Evolutionary conservation across 2,888 invertebrate genomes (phyloP).

Genomic region (Spicauda simplicius): DNA sequence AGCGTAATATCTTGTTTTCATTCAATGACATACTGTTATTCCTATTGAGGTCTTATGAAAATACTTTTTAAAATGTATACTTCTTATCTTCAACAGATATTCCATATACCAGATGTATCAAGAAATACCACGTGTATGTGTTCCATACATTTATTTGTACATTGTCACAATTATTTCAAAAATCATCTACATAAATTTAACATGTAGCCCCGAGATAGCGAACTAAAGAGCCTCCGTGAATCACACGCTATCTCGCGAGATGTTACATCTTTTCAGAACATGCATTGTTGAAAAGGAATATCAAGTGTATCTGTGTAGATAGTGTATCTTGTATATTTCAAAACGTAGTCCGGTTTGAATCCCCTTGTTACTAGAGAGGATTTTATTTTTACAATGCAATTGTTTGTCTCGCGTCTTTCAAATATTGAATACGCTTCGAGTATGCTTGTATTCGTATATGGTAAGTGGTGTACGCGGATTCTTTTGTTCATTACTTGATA

Average conservation of each 20-base stretch:
- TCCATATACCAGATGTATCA: no score
- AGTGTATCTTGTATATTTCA: background rate
- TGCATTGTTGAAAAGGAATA: background rate
- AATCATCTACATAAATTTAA: background rate
- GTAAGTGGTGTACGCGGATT: no score
- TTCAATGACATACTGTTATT: no score
- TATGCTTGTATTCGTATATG: background rate
- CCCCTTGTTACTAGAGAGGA: background rate
- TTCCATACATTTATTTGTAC: no score
- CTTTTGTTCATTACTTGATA: no score
- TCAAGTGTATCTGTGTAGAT: background rate
- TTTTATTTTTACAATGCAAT: background rate
- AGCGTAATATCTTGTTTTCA: no score
- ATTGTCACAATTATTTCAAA: background rate
- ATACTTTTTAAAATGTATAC: no score
- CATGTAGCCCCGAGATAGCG: background rate
- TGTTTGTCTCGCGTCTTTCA: background rate
- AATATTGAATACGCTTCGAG: background rate
- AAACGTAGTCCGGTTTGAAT: background rate
- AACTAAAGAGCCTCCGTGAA: background rate
- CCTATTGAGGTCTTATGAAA: no score
- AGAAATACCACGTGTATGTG: no score
- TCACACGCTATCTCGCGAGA: background rate
- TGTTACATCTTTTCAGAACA: background rate
- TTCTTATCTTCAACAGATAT: no score